Percentiles rank a stretch among this genome's conserved stretches.
Evolutionary conservation across 2,797 vertebrate genomes (phyloP).

Genomic region (Darevskia mixta): DNA sequence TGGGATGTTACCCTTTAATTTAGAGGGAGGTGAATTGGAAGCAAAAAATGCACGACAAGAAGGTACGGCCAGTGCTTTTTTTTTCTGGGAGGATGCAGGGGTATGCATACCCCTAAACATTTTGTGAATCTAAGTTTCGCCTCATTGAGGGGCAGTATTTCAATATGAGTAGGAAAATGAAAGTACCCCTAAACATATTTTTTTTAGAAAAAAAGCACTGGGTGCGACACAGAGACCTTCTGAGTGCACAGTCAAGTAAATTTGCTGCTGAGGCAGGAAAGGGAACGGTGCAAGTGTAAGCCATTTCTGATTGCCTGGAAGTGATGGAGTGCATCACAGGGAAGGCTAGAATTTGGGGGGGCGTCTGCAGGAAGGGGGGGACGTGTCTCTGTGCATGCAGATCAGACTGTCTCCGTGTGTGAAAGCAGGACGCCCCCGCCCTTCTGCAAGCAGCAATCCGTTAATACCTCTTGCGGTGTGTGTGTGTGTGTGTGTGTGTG

Average conservation of each 20-base stretch:
- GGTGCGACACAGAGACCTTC: background rate
- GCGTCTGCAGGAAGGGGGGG: background rate
- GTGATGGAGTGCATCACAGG: background rate
- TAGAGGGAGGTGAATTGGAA: background rate
- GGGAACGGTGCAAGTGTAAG: background rate
- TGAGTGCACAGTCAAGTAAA: background rate
- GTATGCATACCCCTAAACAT: too few relatives aligned
- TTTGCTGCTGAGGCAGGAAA: background rate
- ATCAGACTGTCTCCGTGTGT: background rate
- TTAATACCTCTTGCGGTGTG: conserved; percentile 29
- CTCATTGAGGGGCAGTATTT: too few relatives aligned
- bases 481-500: too few relatives aligned
- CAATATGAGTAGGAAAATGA: too few relatives aligned
- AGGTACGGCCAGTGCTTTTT: background rate
- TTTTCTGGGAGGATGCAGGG: too few relatives aligned
- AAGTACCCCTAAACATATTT: too few relatives aligned
- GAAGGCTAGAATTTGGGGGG: background rate
- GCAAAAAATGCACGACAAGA: background rate
- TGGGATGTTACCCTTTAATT: background rate
- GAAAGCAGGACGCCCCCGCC: background rate
- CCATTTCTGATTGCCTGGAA: too few relatives aligned
- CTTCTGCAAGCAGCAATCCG: background rate
- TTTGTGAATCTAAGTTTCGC: too few relatives aligned
- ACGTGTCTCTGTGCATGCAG: background rate
- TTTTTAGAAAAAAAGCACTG: too few relatives aligned